Percentiles rank a stretch among this genome's conserved stretches.
Conservation (phyloP, 2,113 vertebrate genomes). For the Electrona antarctica region DNA sequence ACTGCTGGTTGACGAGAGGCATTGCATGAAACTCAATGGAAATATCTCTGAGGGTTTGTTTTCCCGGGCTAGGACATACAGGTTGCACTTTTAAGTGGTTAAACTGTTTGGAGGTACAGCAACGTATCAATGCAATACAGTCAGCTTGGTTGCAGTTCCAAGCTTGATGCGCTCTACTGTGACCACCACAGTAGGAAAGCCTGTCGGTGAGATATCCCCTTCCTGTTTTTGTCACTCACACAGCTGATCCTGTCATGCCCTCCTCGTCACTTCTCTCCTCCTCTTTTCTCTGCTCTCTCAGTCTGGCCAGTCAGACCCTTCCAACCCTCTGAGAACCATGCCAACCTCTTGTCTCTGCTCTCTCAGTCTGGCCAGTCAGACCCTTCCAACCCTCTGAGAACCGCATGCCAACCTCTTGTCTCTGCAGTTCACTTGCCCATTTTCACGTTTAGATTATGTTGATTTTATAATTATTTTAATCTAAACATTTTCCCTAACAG, state of each 20-base stretch:
- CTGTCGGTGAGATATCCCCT: conserved; percentile 78
- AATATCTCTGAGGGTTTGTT: no score
- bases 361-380: conserved; percentile 55
- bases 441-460: not conserved
- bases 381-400: conserved; percentile 30
- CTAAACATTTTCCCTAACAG: not conserved
- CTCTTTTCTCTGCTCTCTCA: conserved; percentile 59
- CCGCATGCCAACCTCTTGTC: not conserved
- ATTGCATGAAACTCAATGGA: no score
- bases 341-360: conserved; percentile 52
- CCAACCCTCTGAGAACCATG: conserved; percentile 18
- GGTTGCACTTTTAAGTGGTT: no score
- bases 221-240: conserved; percentile 81
- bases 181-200: conserved; percentile 71
- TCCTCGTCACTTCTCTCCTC: conserved; percentile 59
- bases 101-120: no score
- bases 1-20: no score
- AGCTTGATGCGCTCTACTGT: conserved; percentile 54
- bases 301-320: conserved; percentile 45
- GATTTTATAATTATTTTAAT: not conserved
- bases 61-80: no score
- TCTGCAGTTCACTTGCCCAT: conserved; percentile 13
- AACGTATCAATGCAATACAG: no score
- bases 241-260: conserved; percentile 74
- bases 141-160: conserved; percentile 19